Percentiles rank a stretch among this genome's conserved stretches.
These are phyloP conservation scores for Terrapene triunguis DNA, from an alignment of 2,113 vertebrate genomes.

Conservation along the genomic window DNA sequence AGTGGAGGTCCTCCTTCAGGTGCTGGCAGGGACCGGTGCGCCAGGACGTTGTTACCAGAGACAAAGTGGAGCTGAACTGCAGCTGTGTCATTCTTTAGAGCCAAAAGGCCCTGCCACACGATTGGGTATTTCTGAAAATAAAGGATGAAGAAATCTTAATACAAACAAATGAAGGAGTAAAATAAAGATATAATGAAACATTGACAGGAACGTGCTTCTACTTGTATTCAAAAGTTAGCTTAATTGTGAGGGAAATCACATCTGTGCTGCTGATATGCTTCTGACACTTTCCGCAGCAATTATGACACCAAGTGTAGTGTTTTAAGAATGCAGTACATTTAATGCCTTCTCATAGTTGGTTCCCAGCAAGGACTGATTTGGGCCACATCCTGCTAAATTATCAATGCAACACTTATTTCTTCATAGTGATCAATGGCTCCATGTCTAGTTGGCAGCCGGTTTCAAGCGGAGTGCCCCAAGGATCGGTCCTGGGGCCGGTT, in stretches of 20 bases:
- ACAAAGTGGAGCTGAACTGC: conserved; percentile 98
- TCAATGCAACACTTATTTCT: background rate
- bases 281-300: fast-evolving
- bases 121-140: conserved; percentile 94
- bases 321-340: background rate
- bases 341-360: fast-evolving
- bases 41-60: conserved; percentile 94
- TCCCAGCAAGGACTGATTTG: fast-evolving
- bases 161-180: fast-evolving
- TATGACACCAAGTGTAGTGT: fast-evolving
- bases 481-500: too few relatives aligned
- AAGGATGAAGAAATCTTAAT: background rate
- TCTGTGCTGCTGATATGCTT: fast-evolving
- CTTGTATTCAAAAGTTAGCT: background rate
- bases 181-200: background rate
- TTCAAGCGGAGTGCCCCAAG: too few relatives aligned
- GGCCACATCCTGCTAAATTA: background rate
- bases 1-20: conserved; percentile 93
- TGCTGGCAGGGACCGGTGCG: conserved; percentile 93
- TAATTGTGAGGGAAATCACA: fast-evolving
- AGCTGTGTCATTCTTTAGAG: conserved; percentile 96
- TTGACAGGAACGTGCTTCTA: background rate
- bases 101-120: conserved; percentile 97
- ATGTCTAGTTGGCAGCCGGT: too few relatives aligned
- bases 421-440: background rate